phyloP scores from a whole-genome alignment of 1,140 invertebrate species.

The Heliconius hewitsoni region DNA sequence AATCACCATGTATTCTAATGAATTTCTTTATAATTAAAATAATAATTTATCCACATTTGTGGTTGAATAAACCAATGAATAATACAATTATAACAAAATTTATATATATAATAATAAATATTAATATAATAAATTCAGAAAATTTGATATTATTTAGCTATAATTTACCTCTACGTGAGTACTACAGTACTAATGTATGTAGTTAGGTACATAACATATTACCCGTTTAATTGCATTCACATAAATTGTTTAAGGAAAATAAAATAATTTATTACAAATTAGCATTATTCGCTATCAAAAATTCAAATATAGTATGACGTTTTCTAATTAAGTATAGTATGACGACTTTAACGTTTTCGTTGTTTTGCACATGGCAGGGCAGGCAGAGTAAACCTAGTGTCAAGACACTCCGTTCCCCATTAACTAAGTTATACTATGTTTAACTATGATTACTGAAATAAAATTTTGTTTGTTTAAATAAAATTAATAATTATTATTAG shows the following conservation, averaged over 20 bases:
- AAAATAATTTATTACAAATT: not conserved
- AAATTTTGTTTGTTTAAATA: not conserved
- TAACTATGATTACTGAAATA: not conserved
- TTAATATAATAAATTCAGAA: not conserved
- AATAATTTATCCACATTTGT: not conserved
- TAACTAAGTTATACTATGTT: too few species aligned
- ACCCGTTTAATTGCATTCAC: too few species aligned
- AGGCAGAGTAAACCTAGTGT: too few species aligned
- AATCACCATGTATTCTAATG: not conserved
- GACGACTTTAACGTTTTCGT: too few species aligned
- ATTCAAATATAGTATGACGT: too few species aligned
- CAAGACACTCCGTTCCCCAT: too few species aligned
- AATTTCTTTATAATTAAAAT: too few species aligned
- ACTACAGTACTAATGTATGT: not conserved
- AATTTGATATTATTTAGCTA: not conserved
- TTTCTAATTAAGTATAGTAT: too few species aligned
- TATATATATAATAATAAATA: not conserved
- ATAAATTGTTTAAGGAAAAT: too few species aligned
- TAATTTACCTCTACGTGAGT: not conserved
- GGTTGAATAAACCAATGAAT: not conserved
- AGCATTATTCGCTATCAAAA: not conserved
- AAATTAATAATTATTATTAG: slow-evolving; percentile 21
- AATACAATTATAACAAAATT: not conserved
- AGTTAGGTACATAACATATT: not conserved
- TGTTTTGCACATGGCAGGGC: too few species aligned